These are phyloP conservation scores for Montifringilla adamsi DNA, from an alignment of 2,113 vertebrate genomes.

Conservation along the genomic window DNA sequence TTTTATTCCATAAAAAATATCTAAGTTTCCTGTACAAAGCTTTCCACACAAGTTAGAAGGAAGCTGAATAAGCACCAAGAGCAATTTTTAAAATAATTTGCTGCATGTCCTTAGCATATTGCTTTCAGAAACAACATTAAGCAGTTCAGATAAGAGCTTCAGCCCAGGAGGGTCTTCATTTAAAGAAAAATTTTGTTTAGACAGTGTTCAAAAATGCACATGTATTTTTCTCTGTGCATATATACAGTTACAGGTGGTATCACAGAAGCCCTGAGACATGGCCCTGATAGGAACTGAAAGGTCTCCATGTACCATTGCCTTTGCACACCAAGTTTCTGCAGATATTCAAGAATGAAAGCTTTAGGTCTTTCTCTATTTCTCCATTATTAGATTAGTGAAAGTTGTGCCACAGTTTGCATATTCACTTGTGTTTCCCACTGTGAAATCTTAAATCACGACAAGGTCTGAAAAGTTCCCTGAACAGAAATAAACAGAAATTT, in stretches of 20 bases:
- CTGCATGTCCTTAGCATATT: not conserved
- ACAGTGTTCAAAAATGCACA: not conserved
- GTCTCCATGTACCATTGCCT: not conserved
- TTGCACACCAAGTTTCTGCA: not conserved
- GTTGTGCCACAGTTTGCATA: not conserved
- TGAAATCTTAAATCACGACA: not conserved
- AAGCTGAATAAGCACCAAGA: not conserved
- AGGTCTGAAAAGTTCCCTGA: not conserved
- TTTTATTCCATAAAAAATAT: not conserved
- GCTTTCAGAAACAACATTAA: not conserved
- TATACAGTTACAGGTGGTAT: accelerated
- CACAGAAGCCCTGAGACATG: not conserved
- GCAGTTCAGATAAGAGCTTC: not conserved
- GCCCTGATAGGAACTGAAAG: not conserved
- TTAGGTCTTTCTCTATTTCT: not conserved
- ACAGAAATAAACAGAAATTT: not conserved
- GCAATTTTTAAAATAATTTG: not conserved
- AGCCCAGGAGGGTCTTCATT: not conserved
- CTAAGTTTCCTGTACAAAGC: not conserved
- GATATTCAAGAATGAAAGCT: not conserved
- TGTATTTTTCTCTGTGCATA: not conserved
- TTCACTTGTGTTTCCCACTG: not conserved
- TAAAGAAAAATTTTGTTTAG: not conserved
- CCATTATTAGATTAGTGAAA: not conserved
- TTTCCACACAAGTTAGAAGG: not conserved